Conservation (phyloP, 2,888 invertebrate species). For the Beris chalybata region DNA sequence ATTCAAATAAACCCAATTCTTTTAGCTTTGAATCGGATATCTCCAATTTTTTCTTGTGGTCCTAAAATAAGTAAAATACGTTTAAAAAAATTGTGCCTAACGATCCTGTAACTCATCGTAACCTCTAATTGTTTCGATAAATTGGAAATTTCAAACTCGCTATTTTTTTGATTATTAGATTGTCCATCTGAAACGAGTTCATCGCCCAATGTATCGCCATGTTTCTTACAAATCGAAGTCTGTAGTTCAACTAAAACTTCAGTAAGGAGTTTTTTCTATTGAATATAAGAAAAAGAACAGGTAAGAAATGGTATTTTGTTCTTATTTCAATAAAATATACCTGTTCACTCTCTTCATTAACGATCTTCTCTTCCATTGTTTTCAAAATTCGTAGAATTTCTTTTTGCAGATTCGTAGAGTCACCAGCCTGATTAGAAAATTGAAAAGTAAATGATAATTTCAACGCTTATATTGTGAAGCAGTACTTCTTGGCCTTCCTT, state of each 20-base stretch:
- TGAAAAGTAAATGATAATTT: background rate
- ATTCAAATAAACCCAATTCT: slow-evolving; percentile 3
- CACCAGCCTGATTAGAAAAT: slow-evolving; percentile 17
- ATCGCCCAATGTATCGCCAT: slow-evolving; percentile 1
- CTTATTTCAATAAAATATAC: slow-evolving; percentile 2
- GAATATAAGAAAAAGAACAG: background rate
- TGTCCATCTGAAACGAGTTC: slow-evolving; percentile 10
- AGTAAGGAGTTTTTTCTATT: slow-evolving; percentile 14
- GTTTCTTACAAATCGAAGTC: slow-evolving; percentile 13
- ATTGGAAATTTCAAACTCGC: slow-evolving; percentile 16
- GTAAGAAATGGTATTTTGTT: background rate
- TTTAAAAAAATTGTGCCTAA: background rate
- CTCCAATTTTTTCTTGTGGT: slow-evolving; percentile 23
- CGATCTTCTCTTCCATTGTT: slow-evolving; percentile 19
- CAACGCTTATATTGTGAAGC: background rate
- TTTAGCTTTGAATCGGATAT: slow-evolving; percentile 19
- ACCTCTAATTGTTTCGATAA: slow-evolving; percentile 24
- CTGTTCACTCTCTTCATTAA: slow-evolving; percentile 26
- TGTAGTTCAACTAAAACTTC: slow-evolving; percentile 18
- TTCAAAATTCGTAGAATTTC: slow-evolving; percentile 25
- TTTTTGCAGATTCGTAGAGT: slow-evolving; percentile 18
- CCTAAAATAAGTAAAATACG: background rate
- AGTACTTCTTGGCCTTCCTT: slow-evolving; percentile 5
- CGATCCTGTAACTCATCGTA: background rate
- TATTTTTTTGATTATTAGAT: background rate